Percentiles rank a stretch among this genome's conserved stretches.
Evolutionary conservation across 2,797 vertebrate species (phyloP).

Genomic region (Sebastes steindachneri): DNA sequence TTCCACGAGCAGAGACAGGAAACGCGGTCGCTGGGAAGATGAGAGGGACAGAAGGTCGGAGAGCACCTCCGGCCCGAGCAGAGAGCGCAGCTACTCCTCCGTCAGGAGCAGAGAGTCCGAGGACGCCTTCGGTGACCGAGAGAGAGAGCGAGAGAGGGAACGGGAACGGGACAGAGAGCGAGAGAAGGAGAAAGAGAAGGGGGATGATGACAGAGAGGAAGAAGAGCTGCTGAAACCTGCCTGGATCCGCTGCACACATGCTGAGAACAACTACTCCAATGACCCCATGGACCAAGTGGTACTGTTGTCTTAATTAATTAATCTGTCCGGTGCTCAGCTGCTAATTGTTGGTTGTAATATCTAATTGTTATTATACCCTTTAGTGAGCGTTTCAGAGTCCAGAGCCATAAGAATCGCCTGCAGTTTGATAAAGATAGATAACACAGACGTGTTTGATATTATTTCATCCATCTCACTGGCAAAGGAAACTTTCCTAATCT

Average conservation of each 20-base stretch:
- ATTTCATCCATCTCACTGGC: background rate
- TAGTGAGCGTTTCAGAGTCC: background rate
- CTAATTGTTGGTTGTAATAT: background rate
- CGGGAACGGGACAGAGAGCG: constrained; percentile 80
- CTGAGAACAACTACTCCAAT: constrained; percentile 95
- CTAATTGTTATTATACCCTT: background rate
- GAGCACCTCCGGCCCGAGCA: constrained; percentile 76
- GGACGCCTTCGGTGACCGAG: constrained; percentile 73
- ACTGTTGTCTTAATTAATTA: constrained; percentile 23
- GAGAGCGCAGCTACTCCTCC: constrained; percentile 86
- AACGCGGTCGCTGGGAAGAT: constrained; percentile 89
- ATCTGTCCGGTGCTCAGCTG: background rate
- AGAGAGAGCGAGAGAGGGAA: constrained; percentile 82
- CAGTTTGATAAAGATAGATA: background rate
- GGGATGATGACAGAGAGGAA: constrained; percentile 85
- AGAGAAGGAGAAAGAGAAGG: constrained; percentile 88
- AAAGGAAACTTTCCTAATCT: background rate
- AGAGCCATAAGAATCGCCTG: background rate
- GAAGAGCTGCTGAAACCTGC: constrained; percentile 93
- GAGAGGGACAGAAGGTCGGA: constrained; percentile 86
- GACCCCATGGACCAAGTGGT: constrained; percentile 99
- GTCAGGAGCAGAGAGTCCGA: constrained; percentile 87
- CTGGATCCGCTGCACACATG: constrained; percentile 97
- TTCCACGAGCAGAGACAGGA: constrained; percentile 91
- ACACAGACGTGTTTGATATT: background rate